phyloP scores from a whole-genome alignment of 2,113 vertebrate species.

The Phodopus roborovskii region DNA sequence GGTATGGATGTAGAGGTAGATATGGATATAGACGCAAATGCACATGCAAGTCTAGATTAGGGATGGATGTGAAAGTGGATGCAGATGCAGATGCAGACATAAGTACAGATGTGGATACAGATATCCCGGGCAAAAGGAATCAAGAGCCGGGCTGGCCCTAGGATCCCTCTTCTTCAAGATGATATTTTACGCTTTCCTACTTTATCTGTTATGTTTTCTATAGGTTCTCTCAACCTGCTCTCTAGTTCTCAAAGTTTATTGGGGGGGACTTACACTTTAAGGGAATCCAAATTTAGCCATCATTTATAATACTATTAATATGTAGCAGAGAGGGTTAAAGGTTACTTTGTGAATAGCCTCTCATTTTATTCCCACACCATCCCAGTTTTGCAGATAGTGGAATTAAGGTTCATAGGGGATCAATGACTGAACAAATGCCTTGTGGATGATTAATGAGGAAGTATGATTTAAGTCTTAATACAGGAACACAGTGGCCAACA shows the following conservation, averaged over 20 bases:
- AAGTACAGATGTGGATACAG: background rate
- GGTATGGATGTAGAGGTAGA: background rate
- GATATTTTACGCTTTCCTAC: background rate
- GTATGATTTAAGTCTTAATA: background rate
- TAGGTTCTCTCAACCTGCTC: background rate
- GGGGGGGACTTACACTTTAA: background rate
- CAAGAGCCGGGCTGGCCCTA: background rate
- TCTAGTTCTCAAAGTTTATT: background rate
- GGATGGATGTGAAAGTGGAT: background rate
- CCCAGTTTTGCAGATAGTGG: background rate
- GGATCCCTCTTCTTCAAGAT: slow-evolving; percentile 15
- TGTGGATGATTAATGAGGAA: background rate
- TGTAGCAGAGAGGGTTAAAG: background rate
- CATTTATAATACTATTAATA: background rate
- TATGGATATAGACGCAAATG: too few relatives aligned
- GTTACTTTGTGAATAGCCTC: background rate
- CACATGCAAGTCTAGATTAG: background rate
- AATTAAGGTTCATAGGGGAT: background rate
- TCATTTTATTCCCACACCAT: background rate
- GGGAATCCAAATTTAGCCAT: background rate
- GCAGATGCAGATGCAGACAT: background rate
- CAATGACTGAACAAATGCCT: background rate
- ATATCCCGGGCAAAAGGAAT: background rate
- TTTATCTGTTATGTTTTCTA: background rate
- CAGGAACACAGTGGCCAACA: background rate